Evolutionary conservation across 1,140 invertebrate genomes (phyloP), one percentile per base, ranked within the genome.

Genomic region (Megalopta genalis): DNA sequence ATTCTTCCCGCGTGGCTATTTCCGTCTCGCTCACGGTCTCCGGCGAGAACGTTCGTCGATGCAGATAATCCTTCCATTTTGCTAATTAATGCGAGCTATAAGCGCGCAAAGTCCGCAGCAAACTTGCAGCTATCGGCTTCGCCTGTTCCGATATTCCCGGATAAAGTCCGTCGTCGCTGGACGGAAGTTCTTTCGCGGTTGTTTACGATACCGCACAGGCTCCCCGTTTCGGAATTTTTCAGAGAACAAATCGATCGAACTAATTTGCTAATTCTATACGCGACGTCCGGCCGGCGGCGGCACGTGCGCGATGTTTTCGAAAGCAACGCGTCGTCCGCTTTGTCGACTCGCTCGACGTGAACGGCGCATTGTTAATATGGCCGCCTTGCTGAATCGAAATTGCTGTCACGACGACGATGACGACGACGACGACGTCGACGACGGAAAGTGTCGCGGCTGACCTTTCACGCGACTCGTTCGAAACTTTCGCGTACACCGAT

Each of bases 381-480:
- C 0, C 37, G 23, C 2, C 1, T 12, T 14, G 6, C 39, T 8
- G 63, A 32, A 37, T 32, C 25, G 37, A 65, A 42, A 65, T 65
- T 42, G 63, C 63, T 21, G 21, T 65, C 37, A n/a, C 37, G 37
- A n/a, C 37, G 8, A 64, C n/a, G n/a, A n/a, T n/a, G n/a, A n/a
- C n/a, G n/a, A n/a, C n/a, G n/a, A n/a, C n/a, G n/a, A n/a, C n/a
- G n/a, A n/a, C n/a, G n/a, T n/a, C 21, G 21, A 37, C 52, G 46
- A 49, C 3, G 52, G 18, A 60, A 60, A 71, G 57, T 25, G 39
- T 42, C 54, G 21, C 12, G 39, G 12, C 21, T 32, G 59, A 63
- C 39, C 70, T 72, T 72, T 49, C 59, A n/a, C 70, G 59, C 18
- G 57, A 32, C 12, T 27, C 57, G 25, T 32, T 62, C 16, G 32